A percentile compares a stretch with the other conserved stretches of the same genome.
phyloP scores from a whole-genome alignment of 2,888 invertebrate genomes.

The Holacanthella duospinosa region DNA sequence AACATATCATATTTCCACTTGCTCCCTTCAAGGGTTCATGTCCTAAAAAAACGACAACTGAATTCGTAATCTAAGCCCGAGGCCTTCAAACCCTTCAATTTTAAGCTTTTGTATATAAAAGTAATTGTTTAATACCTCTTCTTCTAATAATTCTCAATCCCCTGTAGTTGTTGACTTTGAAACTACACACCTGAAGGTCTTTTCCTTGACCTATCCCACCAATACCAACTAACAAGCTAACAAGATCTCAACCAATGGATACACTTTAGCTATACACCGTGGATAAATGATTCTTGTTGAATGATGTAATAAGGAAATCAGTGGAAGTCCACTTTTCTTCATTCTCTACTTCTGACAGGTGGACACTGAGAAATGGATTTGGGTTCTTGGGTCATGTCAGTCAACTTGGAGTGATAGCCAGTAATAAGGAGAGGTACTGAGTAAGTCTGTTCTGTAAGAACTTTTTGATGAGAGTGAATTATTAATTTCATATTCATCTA shows the following conservation, averaged over 20 bases:
- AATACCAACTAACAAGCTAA: too few species aligned
- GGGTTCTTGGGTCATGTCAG: background rate
- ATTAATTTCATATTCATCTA: background rate
- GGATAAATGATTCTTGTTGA: too few species aligned
- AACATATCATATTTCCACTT: conserved; percentile 3
- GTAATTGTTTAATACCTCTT: background rate
- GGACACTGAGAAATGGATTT: background rate
- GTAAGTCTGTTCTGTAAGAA: too few species aligned
- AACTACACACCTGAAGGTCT: conserved; percentile 2
- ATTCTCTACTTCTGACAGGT: background rate
- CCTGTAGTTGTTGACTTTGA: conserved; percentile 4
- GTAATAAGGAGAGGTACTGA: background rate
- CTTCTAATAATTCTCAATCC: background rate
- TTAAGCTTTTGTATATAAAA: background rate
- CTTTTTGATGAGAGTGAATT: background rate
- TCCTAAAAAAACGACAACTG: background rate
- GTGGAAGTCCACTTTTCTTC: background rate
- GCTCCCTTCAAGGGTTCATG: background rate
- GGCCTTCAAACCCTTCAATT: background rate
- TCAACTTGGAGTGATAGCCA: background rate
- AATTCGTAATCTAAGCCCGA: background rate
- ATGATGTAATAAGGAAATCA: too few species aligned
- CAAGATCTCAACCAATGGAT: background rate
- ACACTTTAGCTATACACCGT: background rate
- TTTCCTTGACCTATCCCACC: conserved; percentile 1